Conservation (phyloP, 2,113 vertebrate species). For the Loxodonta africana region DNA sequence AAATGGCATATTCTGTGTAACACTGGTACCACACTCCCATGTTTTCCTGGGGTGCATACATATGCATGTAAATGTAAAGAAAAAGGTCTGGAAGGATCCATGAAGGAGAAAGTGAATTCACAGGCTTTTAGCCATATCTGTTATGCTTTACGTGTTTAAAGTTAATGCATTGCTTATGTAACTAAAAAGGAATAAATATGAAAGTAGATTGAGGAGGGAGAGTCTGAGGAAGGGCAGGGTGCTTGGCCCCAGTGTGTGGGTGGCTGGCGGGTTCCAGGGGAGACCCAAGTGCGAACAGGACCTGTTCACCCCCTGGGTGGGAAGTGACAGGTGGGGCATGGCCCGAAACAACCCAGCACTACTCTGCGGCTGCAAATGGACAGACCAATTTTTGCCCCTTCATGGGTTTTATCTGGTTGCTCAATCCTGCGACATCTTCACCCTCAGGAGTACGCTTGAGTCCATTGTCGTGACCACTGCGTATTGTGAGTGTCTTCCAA, state of each 20-base stretch:
- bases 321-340: neutral
- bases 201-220: accelerated
- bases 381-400: neutral
- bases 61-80: neutral
- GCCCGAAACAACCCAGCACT: neutral
- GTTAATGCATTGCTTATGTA: neutral
- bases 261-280: neutral
- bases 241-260: neutral
- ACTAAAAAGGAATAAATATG: neutral
- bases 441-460: too few species aligned
- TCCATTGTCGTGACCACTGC: too few species aligned
- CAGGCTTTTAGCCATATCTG: too few species aligned
- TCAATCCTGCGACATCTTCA: too few species aligned
- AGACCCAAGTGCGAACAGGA: neutral
- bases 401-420: neutral
- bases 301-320: too few species aligned
- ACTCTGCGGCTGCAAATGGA: too few species aligned
- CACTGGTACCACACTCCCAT: accelerated
- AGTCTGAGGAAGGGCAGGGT: too few species aligned
- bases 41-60: neutral
- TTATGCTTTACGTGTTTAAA: neutral
- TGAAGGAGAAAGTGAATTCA: neutral
- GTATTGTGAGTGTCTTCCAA: too few species aligned
- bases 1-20: neutral
- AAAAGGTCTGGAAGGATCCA: too few species aligned